Conservation (phyloP, 1,140 invertebrate species). For the Calosoma granatense region DNA sequence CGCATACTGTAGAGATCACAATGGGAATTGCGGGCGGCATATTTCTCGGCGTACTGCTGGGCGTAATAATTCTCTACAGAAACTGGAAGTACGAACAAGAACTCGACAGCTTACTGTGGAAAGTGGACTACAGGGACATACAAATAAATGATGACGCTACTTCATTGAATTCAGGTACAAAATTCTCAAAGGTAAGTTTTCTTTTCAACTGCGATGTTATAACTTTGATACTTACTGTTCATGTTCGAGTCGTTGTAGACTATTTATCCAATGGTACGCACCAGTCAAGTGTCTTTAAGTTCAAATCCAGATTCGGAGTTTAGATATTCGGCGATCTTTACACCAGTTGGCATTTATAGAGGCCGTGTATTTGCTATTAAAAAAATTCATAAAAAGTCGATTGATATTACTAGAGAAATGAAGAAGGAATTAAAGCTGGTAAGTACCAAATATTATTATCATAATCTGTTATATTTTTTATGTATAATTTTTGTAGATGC, state of each 20-base stretch:
- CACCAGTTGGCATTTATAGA: conserved; percentile 79
- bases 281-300: conserved; percentile 76
- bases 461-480: not conserved
- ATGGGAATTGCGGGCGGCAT: conserved; percentile 67
- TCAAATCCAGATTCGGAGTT: conserved; percentile 79
- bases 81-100: conserved; percentile 95
- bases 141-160: conserved; percentile 46
- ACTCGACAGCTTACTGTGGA: conserved; percentile 88
- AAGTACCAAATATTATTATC: conserved; percentile 25
- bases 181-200: conserved; percentile 40
- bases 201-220: not conserved
- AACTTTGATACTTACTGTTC: not conserved
- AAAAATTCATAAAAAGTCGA: conserved; percentile 69
- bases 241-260: conserved; percentile 16
- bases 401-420: conserved; percentile 84
- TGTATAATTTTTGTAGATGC: conserved; percentile 49
- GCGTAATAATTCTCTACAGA: conserved; percentile 63
- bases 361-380: conserved; percentile 82
- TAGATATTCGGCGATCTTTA: conserved; percentile 77
- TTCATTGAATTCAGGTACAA: conserved; percentile 27
- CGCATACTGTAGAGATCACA: conserved; percentile 70
- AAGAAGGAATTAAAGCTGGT: conserved; percentile 93
- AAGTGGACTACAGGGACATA: conserved; percentile 87
- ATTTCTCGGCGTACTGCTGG: conserved; percentile 54
- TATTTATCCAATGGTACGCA: conserved; percentile 51